Evolutionary conservation across 2,888 invertebrate genomes (phyloP).

Genomic region (Nymphalis urticae): DNA sequence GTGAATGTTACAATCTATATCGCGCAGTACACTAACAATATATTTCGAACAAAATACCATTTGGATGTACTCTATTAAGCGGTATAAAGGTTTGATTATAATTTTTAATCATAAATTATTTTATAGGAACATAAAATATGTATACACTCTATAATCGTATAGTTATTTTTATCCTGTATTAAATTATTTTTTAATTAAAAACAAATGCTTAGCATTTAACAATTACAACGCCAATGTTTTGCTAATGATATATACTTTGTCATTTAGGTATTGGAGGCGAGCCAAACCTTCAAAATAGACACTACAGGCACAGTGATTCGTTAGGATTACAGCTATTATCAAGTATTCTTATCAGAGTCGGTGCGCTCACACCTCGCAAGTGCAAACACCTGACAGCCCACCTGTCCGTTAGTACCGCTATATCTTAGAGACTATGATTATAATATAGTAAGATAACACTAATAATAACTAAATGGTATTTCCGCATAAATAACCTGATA

Average conservation of each 20-base stretch:
- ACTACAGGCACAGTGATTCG: constrained; percentile 12
- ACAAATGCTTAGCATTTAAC: background rate
- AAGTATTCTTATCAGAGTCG: constrained; percentile 56
- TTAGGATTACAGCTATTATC: constrained; percentile 57
- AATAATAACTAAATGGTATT: constrained; percentile 29
- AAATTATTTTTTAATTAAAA: background rate
- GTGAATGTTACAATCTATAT: too few relatives aligned
- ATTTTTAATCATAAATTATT: too few relatives aligned
- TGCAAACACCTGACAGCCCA: constrained; percentile 75
- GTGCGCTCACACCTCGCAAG: constrained; percentile 67
- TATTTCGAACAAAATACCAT: too few relatives aligned
- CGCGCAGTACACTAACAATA: too few relatives aligned
- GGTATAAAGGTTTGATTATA: too few relatives aligned
- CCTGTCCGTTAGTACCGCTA: constrained; percentile 58
- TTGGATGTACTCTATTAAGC: too few relatives aligned
- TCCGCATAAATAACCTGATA: constrained; percentile 24
- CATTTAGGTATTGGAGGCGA: background rate
- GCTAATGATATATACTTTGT: background rate
- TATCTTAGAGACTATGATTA: constrained; percentile 49
- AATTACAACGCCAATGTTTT: background rate
- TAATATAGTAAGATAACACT: constrained; percentile 33
- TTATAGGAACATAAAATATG: too few relatives aligned
- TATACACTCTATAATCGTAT: too few relatives aligned
- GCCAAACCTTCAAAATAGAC: constrained; percentile 2
- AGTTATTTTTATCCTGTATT: background rate